These are phyloP conservation scores for Eulimnadia texana DNA, from an alignment of 1,140 invertebrate species.

Conservation along the genomic window DNA sequence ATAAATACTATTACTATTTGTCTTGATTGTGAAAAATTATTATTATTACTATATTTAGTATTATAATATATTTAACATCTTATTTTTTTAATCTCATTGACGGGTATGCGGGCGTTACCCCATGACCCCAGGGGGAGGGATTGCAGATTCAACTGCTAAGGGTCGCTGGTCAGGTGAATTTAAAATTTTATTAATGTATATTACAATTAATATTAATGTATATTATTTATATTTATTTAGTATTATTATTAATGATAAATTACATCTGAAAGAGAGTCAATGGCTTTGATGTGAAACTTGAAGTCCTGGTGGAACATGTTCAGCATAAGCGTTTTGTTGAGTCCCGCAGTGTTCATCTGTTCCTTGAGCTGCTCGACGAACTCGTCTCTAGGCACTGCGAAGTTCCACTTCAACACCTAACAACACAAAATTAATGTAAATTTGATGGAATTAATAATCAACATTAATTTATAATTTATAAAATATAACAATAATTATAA, in stretches of 20 bases:
- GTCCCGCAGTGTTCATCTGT: conserved; percentile 73
- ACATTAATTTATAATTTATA: conserved; percentile 13
- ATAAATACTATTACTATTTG: too few relatives aligned
- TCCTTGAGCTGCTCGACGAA: conserved; percentile 82
- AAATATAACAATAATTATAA: too few relatives aligned
- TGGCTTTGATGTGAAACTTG: conserved; percentile 88
- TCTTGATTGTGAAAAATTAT: too few relatives aligned
- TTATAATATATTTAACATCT: too few relatives aligned
- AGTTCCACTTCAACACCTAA: conserved; percentile 94
- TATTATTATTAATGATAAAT: background rate
- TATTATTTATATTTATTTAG: background rate
- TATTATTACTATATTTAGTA: too few relatives aligned
- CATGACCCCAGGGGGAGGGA: too few relatives aligned
- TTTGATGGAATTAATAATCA: conserved; percentile 3
- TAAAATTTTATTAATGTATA: conserved; percentile 5
- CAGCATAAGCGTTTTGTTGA: conserved; percentile 68
- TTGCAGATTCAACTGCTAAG: too few relatives aligned
- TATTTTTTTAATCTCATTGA: too few relatives aligned
- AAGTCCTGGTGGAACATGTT: conserved; percentile 95
- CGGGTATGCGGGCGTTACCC: too few relatives aligned
- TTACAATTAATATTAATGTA: background rate
- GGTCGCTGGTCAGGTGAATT: conserved; percentile 8
- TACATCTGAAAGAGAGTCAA: conserved; percentile 71
- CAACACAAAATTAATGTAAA: conserved; percentile 25
- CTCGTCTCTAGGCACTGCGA: conserved; percentile 78